These are phyloP conservation scores for Melospiza melodia DNA, from an alignment of 2,113 vertebrate genomes.

Conservation along the genomic window DNA sequence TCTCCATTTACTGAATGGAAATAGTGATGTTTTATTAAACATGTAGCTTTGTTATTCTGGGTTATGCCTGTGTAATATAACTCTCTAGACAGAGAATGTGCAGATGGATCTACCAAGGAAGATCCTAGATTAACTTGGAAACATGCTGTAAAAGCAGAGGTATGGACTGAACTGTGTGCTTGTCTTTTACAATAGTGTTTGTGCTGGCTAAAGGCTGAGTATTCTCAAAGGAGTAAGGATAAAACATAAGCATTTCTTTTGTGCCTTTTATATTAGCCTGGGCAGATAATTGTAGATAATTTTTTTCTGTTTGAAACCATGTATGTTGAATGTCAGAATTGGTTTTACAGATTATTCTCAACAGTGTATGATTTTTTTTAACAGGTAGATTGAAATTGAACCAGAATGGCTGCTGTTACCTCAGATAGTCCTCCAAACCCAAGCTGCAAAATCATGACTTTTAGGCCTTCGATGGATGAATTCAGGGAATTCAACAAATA, in stretches of 20 bases:
- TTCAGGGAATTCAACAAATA: constrained; percentile 94
- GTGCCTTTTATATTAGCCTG: not conserved
- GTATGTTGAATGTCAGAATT: not conserved
- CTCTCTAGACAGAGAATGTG: not conserved
- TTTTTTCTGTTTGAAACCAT: not conserved
- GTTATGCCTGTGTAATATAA: not conserved
- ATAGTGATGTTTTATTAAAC: not conserved
- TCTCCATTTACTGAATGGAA: not conserved
- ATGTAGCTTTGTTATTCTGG: not conserved
- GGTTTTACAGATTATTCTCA: not conserved
- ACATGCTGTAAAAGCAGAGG: rapidly evolving
- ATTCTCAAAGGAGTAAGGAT: not conserved
- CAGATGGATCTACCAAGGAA: not conserved
- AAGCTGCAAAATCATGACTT: constrained; percentile 97
- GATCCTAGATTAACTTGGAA: not conserved
- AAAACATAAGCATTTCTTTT: not conserved
- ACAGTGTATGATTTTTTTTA: not conserved
- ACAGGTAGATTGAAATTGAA: constrained; percentile 20
- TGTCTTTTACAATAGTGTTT: not conserved
- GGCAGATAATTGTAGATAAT: not conserved
- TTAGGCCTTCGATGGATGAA: constrained; percentile 92
- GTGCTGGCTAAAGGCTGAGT: not conserved
- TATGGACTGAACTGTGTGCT: not conserved
- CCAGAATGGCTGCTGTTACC: constrained; percentile 83
- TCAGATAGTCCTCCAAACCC: constrained; percentile 83